These are phyloP conservation scores for Drosophila mauritiana DNA, from an alignment of 1,140 invertebrate genomes.

Conservation along the genomic window DNA sequence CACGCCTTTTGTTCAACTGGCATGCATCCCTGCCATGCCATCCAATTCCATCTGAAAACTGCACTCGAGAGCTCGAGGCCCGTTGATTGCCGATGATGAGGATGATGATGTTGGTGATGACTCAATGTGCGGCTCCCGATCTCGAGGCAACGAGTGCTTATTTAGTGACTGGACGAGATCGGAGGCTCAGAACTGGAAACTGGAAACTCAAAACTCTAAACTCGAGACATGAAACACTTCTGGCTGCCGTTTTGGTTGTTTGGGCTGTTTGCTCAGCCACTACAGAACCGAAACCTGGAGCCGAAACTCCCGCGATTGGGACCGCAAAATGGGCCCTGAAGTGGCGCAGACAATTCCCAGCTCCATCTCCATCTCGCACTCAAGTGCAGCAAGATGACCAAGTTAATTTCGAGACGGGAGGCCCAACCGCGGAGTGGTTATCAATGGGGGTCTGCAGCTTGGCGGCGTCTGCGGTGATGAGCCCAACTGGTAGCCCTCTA, in stretches of 20 bases:
- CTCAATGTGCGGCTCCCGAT: constrained; percentile 61
- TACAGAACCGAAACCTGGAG: constrained; percentile 69
- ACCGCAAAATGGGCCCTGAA: constrained; percentile 33
- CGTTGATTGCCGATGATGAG: constrained; percentile 67
- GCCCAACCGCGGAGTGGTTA: constrained; percentile 40
- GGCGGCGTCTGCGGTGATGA: constrained; percentile 6
- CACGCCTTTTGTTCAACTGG: constrained; percentile 71
- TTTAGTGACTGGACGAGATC: constrained; percentile 76
- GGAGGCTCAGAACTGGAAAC: constrained; percentile 16
- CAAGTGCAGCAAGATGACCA: constrained; percentile 80
- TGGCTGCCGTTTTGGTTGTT: constrained; percentile 79
- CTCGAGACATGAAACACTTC: constrained; percentile 70
- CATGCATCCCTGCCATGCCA: constrained; percentile 12
- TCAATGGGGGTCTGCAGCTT: constrained; percentile 47
- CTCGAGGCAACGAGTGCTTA: constrained; percentile 66
- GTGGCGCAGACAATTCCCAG: constrained; percentile 64
- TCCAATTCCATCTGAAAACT: constrained; percentile 2
- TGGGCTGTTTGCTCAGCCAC: constrained; percentile 75
- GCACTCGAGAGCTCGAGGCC: constrained; percentile 20
- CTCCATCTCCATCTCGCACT: constrained; percentile 33
- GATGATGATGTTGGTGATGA: constrained; percentile 50
- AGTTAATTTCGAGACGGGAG: constrained; percentile 68
- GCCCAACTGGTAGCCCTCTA: constrained; percentile 56
- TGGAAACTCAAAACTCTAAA: constrained; percentile 40
- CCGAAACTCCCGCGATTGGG: constrained; percentile 23